Evolutionary conservation across 2,797 vertebrate genomes (phyloP).

Genomic region (Calcarius lapponicus): DNA sequence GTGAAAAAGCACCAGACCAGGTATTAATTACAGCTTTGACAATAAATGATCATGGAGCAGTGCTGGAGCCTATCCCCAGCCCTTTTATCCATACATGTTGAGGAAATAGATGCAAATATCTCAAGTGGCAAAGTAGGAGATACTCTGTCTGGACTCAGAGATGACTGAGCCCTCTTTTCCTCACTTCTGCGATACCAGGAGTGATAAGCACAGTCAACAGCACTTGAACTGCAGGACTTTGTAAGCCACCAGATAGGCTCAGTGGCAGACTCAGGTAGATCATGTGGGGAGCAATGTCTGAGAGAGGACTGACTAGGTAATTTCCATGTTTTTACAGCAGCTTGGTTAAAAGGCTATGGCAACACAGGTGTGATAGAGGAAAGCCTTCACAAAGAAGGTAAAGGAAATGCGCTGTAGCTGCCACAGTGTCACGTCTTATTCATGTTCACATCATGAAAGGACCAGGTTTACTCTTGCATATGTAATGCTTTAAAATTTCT

Average conservation of each 20-base stretch:
- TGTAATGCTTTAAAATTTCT: not conserved
- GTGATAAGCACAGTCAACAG: not conserved
- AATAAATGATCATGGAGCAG: not conserved
- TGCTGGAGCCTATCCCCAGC: not conserved
- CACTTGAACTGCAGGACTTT: not conserved
- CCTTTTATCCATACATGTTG: not conserved
- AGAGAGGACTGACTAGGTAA: not conserved
- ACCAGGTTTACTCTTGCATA: not conserved
- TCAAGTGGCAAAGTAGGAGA: not conserved
- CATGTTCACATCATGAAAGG: not conserved
- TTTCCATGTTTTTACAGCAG: not conserved
- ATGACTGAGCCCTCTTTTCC: not conserved
- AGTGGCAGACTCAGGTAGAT: not conserved
- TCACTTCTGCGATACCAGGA: not conserved
- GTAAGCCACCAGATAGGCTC: not conserved
- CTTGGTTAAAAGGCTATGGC: not conserved
- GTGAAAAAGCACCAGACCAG: not conserved
- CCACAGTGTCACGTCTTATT: not conserved
- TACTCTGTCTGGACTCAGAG: not conserved
- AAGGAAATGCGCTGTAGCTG: not conserved
- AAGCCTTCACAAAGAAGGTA: not conserved
- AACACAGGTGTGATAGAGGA: not conserved
- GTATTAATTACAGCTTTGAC: not conserved
- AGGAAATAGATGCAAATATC: not conserved
- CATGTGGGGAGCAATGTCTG: accelerated